Base-by-base conservation (phyloP, 2,888 invertebrate genomes). In the Calameuta filiformis region DNA sequence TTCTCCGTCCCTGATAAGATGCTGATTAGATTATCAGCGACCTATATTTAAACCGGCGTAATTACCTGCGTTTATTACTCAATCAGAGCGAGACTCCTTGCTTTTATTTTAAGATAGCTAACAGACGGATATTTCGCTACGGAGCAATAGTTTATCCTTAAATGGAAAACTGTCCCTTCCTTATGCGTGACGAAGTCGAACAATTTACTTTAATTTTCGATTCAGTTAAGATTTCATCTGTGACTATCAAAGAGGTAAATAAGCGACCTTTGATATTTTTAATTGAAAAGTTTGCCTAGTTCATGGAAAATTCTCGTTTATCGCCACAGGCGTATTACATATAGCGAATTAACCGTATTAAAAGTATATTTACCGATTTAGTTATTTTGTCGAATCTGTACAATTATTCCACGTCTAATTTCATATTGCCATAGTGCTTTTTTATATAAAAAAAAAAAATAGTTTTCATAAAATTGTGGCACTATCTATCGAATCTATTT, bases 51-150 rank as follows among this genome's bases (percentile, higher is more conserved):
- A 75, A 69, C 73, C 33, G 69, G 73, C 73, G 77, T 71, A 68
- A 69, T 81, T 77, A 79, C 81, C 74, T 73, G 12, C 73, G 69
- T 75, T 75, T 76, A 77, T 76, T 76, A 76, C 79, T 81, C 79
- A 79, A 80, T 82, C 82, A 76, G 79, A 77, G 78, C 33, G 73
- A 78, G 80, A 75, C 56, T 56, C 56, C 15, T 4, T 15, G 23
- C 56, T 56, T 23, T 56, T 23, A 56, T 56, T 56, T 56, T 56
- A 23, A 56, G 23, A 56, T 56, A 56, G 56, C 15, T 15, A 56
- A 23, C 15, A 56, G 56, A 56, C 9, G 56, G 23, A 23, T 56
- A 23, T 56, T 56, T 23, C 56, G 56, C 23, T 23, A 23, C 56
- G 23, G 23, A 9, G 56, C 56, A 56, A 56, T 15, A 56, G 23